phyloP scores from a whole-genome alignment of 2,888 invertebrate species.

The Pandemis heparana region DNA sequence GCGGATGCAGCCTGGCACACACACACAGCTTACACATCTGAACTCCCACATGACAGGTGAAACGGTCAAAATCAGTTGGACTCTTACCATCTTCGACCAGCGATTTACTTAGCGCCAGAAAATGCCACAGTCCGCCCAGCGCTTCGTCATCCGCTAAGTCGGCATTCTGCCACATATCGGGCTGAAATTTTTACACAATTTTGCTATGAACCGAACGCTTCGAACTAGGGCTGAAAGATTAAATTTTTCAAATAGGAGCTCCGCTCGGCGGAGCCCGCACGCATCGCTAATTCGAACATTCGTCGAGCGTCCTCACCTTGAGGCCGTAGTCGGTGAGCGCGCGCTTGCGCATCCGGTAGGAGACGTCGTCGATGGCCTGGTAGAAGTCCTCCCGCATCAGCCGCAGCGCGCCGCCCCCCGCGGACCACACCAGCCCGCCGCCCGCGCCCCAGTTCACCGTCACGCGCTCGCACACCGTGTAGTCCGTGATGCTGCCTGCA shows the following conservation, averaged over 20 bases:
- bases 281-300: not conserved
- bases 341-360: conserved; percentile 89
- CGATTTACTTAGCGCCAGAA: conserved; percentile 90
- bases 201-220: not conserved
- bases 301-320: conserved; percentile 83
- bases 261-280: not conserved
- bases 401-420: conserved; percentile 87
- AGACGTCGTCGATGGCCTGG: conserved; percentile 88
- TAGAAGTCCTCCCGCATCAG: conserved; percentile 76
- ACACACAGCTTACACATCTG: not conserved
- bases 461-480: conserved; percentile 92
- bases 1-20: conserved; percentile 78
- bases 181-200: conserved; percentile 69
- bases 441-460: conserved; percentile 93
- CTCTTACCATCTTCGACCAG: conserved; percentile 88
- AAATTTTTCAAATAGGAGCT: not conserved
- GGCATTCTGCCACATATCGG: conserved; percentile 92
- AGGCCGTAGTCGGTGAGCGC: conserved; percentile 92
- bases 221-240: not conserved
- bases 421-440: conserved; percentile 89
- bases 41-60: not conserved
- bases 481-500: conserved; percentile 88
- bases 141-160: conserved; percentile 91
- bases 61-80: not conserved
- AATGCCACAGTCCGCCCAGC: conserved; percentile 93